phyloP scores from a whole-genome alignment of 1,140 invertebrate genomes.

The Macrocentrus cingulum region DNA sequence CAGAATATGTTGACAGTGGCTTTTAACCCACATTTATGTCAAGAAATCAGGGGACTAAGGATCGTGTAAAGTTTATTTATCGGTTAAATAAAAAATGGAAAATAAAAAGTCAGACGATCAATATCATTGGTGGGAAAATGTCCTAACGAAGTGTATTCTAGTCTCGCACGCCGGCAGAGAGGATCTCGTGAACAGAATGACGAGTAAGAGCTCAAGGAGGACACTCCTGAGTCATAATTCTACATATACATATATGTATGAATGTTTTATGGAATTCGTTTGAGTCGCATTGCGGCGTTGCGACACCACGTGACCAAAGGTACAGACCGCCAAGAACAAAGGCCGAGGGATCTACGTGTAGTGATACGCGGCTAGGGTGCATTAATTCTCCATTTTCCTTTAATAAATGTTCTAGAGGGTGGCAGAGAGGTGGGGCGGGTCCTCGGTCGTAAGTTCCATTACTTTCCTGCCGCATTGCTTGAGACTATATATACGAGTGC shows the following conservation, averaged over 20 bases:
- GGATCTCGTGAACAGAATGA: conserved; percentile 12
- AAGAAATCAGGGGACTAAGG: conserved; percentile 5
- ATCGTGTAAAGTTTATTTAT: no score
- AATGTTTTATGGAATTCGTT: no score
- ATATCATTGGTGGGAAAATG: conserved; percentile 10
- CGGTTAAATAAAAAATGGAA: no score
- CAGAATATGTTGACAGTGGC: no score
- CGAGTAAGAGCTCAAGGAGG: neutral
- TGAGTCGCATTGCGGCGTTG: neutral
- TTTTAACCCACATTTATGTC: neutral
- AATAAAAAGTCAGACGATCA: neutral
- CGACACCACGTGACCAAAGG: no score
- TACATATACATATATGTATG: no score
- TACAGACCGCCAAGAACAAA: neutral
- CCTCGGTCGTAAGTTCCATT: neutral
- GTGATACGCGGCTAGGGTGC: neutral
- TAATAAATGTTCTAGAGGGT: conserved; percentile 13
- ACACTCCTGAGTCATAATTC: no score
- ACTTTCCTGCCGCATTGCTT: conserved; percentile 1
- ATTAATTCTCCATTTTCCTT: conserved; percentile 9
- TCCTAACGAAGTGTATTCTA: conserved; percentile 21
- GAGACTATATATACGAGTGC: neutral
- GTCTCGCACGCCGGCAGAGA: neutral
- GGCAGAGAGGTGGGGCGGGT: neutral
- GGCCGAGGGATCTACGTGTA: neutral